Percentiles rank a stretch among this genome's conserved stretches.
phyloP scores from a whole-genome alignment of 2,113 vertebrate species.

The Odontesthes bonariensis region DNA sequence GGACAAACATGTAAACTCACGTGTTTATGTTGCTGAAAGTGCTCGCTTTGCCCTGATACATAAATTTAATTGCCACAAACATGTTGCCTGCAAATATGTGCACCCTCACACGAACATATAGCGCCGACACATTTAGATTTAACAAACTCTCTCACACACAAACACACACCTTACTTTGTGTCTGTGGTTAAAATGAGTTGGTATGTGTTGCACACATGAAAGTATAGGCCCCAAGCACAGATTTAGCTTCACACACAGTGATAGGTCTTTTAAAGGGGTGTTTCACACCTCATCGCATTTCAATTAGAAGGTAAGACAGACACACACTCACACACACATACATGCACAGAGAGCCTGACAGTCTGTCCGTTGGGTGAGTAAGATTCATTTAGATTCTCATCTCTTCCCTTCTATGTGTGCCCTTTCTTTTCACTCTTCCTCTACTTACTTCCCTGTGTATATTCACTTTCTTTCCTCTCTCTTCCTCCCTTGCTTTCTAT shows the following conservation, averaged over 20 bases:
- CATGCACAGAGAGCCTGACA: constrained; percentile 59
- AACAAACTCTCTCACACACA: constrained; percentile 8
- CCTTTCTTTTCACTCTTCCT: constrained; percentile 68
- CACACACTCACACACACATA: constrained; percentile 47
- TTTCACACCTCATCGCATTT: constrained; percentile 83
- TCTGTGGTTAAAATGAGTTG: constrained; percentile 51
- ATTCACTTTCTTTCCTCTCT: constrained; percentile 50
- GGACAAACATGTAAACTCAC: constrained; percentile 28
- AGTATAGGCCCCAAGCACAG: constrained; percentile 40
- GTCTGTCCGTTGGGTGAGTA: constrained; percentile 75
- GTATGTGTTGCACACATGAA: constrained; percentile 53
- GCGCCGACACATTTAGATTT: constrained; percentile 22
- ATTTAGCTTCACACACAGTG: constrained; percentile 66
- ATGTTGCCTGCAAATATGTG: constrained; percentile 46
- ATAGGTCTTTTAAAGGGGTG: constrained; percentile 79
- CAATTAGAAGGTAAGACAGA: constrained; percentile 78
- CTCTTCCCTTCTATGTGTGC: constrained; percentile 67
- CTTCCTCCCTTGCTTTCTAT: constrained; percentile 24
- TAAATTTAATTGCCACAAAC: constrained; percentile 20
- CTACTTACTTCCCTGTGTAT: constrained; percentile 54
- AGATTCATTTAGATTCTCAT: constrained; percentile 82
- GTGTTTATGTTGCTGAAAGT: constrained; percentile 2
- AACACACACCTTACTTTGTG: constrained; percentile 33
- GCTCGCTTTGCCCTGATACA: constrained; percentile 1
- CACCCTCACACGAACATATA: not conserved